Conservation (phyloP, 2,797 vertebrate species). For the Falco peregrinus region DNA sequence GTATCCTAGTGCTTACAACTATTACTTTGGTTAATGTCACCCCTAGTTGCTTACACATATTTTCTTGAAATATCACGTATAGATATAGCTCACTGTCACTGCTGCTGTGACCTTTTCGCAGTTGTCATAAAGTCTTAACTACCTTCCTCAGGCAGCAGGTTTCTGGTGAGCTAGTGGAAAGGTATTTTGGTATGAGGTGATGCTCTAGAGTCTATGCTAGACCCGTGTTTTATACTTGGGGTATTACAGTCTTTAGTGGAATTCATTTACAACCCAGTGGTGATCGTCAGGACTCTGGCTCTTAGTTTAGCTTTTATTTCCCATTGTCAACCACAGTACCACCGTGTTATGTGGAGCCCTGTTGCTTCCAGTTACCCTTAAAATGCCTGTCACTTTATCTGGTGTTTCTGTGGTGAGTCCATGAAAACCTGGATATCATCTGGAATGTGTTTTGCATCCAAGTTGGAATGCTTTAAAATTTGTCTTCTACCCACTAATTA, state of each 20-base stretch:
- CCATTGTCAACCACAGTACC: background rate
- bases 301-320: background rate
- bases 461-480: background rate
- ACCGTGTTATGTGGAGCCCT: rapidly evolving
- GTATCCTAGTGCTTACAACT: background rate
- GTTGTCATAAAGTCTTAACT: background rate
- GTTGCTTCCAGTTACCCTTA: background rate
- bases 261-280: background rate
- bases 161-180: background rate
- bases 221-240: background rate
- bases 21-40: background rate
- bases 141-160: background rate
- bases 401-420: background rate
- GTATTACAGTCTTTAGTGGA: background rate
- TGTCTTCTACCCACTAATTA: background rate
- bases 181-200: background rate
- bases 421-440: background rate
- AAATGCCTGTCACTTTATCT: background rate
- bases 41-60: background rate
- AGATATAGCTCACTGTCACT: rapidly evolving
- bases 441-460: background rate
- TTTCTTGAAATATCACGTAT: background rate
- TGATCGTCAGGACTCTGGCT: background rate
- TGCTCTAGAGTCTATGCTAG: background rate
- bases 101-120: background rate